phyloP scores from a whole-genome alignment of 2,113 vertebrate genomes.

The Lethenteron reissneri region DNA sequence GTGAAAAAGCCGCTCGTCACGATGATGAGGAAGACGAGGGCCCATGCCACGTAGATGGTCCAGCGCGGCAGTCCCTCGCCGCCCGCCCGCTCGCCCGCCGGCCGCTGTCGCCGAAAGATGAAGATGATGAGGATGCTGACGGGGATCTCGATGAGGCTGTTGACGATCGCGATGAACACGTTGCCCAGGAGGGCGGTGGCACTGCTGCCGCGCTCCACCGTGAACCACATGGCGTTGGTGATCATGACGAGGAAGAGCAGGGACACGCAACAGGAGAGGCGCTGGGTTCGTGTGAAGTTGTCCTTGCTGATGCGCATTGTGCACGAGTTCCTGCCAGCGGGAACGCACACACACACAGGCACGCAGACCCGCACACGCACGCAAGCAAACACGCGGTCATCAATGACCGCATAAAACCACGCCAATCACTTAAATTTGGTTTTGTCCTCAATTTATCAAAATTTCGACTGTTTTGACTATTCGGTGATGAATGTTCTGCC shows the following conservation, averaged over 20 bases:
- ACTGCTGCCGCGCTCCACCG: too few species aligned
- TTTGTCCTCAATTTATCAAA: too few species aligned
- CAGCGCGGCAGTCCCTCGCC: background rate
- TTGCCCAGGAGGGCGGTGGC: background rate
- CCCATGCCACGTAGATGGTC: slow-evolving; percentile 2
- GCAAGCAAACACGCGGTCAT: too few species aligned
- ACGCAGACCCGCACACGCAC: too few species aligned
- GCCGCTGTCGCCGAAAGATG: slow-evolving; percentile 2
- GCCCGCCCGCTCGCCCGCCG: background rate
- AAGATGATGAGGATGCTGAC: background rate
- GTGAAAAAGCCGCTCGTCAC: background rate
- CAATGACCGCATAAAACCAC: too few species aligned
- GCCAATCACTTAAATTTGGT: too few species aligned
- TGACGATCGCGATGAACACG: background rate
- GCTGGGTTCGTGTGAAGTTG: background rate
- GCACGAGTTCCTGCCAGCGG: too few species aligned
- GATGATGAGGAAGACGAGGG: background rate
- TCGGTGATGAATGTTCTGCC: too few species aligned
- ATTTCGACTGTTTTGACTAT: too few species aligned
- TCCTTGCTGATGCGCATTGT: background rate
- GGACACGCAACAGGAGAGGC: background rate
- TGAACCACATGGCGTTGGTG: slow-evolving; percentile 4
- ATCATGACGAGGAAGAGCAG: slow-evolving; percentile 4
- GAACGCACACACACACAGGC: too few species aligned
- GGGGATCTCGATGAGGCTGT: slow-evolving; percentile 2